Conservation (phyloP, 2,113 vertebrate species). For the Tamias sibiricus region DNA sequence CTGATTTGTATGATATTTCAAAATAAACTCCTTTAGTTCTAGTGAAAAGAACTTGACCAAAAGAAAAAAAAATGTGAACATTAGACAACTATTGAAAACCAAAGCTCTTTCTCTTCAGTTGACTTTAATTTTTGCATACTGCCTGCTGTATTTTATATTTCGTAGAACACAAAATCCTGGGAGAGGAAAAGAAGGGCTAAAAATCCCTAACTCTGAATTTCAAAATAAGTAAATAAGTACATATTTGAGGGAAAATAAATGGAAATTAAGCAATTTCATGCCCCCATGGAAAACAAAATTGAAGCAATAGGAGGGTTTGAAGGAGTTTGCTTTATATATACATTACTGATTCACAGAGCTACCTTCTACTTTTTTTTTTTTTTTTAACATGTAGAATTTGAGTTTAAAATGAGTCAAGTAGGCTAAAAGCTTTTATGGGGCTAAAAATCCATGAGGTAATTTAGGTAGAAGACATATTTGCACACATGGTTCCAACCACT, state of each 20-base stretch:
- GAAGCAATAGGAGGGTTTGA: neutral
- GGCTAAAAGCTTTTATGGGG: neutral
- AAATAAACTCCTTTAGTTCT: conserved; percentile 12
- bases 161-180: neutral
- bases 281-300: neutral
- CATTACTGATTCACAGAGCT: neutral
- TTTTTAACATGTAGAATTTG: neutral
- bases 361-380: neutral
- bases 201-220: neutral
- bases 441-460: neutral
- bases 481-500: neutral
- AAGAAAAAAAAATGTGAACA: neutral
- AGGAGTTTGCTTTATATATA: neutral
- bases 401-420: neutral
- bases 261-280: neutral
- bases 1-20: neutral
- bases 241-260: neutral
- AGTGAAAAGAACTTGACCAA: neutral
- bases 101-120: neutral
- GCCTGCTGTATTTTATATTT: neutral
- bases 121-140: neutral
- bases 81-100: neutral
- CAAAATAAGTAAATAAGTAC: neutral
- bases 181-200: neutral
- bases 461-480: conserved; percentile 27